These are phyloP conservation scores for Noctua pronuba DNA, from an alignment of 2,888 invertebrate genomes.

Conservation along the genomic window DNA sequence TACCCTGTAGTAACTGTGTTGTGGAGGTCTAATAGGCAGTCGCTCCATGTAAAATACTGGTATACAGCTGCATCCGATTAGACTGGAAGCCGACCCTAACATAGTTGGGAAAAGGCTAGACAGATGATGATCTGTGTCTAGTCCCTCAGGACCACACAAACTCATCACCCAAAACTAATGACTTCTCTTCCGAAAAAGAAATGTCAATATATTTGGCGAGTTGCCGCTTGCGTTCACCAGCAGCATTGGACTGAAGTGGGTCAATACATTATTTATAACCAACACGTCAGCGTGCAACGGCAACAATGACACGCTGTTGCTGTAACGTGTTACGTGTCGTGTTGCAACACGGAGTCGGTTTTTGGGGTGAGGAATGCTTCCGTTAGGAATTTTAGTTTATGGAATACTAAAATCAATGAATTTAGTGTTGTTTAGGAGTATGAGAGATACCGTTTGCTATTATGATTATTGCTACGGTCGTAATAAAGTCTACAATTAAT, in stretches of 20 bases:
- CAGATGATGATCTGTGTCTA: neutral
- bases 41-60: no score
- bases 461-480: neutral
- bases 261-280: conserved; percentile 87
- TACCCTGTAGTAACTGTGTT: no score
- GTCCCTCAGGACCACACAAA: neutral
- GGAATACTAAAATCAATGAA: conserved; percentile 1
- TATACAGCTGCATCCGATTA: no score
- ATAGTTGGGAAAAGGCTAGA: no score
- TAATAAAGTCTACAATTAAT: conserved; percentile 12
- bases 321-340: conserved; percentile 41
- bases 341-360: conserved; percentile 13
- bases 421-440: conserved; percentile 5
- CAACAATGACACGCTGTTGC: conserved; percentile 57
- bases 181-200: conserved; percentile 40
- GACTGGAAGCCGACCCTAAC: no score
- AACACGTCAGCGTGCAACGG: conserved; percentile 76
- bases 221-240: conserved; percentile 51
- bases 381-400: conserved; percentile 17
- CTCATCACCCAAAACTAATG: conserved; percentile 23
- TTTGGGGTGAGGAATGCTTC: neutral
- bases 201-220: conserved; percentile 59
- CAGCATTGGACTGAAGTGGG: conserved; percentile 76
- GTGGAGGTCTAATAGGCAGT: no score
- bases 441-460: neutral